Base-by-base conservation (phyloP, 2,797 vertebrate species). In the Octomys mimax region DNA sequence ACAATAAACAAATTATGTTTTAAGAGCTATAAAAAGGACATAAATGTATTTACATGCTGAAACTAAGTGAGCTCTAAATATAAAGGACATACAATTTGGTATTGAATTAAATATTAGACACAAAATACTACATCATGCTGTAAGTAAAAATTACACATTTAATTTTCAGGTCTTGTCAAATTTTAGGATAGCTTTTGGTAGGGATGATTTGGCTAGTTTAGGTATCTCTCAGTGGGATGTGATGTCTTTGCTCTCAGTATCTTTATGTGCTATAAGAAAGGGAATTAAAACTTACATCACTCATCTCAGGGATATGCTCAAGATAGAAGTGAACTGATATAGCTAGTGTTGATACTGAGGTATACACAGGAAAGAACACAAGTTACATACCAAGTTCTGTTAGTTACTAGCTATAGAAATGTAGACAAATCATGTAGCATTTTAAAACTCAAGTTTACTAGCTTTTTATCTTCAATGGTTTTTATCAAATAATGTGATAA, bases 341-440 rank as follows among this genome's bases (percentile, higher is more conserved):
- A 33, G 52, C 0, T 31, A 2, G 2, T 1, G 0, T 1, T 3
- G 21, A 33, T 2, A 70, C 14, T 1, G 0, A 22, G 1, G 4
- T 5, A 6, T 28, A 0, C 10, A 6, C 26, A 82, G 62, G 54
- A 52, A 88, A 33, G 31, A 33, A 57, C 18, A n/a, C 26, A 78
- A 1, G 31, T 13, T 64, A 9, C 13, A 31, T 61, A 4, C 4
- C 11, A 13, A 31, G 42, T 12, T 42, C 54, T 42, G 46, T 28
- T 31, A 42, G 9, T 39, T 70, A 36, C 9, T 22, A 36, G 21
- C 9, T 36, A 89, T 2, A 24, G 75, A 82, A 77, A 68, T 28
- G 9, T 7, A 31, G 52, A 59, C 66, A 77, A 18, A 64, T 13
- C 28, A 26, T 33, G 28, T 19, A 31, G 7, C 7, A 26, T 39